Evolutionary conservation across 1,140 invertebrate species (phyloP).

Genomic region (Drosophila elegans): DNA sequence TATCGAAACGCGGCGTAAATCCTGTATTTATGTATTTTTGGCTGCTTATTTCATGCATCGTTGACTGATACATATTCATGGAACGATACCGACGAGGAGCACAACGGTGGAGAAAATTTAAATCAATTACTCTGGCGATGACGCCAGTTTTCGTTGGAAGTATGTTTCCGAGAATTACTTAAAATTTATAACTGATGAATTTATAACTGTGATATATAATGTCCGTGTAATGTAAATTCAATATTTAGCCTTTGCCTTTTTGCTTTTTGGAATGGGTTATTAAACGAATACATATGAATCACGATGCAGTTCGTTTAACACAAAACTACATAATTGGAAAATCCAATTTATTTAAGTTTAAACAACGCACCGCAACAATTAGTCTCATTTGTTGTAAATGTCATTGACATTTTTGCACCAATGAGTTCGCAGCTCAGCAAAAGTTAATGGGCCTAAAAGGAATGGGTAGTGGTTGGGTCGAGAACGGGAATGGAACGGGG

Average conservation of each 20-base stretch:
- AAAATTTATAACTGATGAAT: not conserved
- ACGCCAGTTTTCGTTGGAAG: not conserved
- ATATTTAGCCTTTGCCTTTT: not conserved
- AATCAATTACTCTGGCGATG: conserved; percentile 27
- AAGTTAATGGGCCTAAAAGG: conserved; percentile 14
- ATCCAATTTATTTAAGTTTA: conserved; percentile 3
- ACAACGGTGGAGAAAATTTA: conserved; percentile 9
- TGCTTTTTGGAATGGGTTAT: not conserved
- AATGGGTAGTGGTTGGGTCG: not conserved
- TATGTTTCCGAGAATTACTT: not conserved
- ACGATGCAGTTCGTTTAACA: not conserved
- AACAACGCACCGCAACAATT: conserved; percentile 4
- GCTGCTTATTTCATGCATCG: conserved; percentile 73
- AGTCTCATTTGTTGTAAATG: conserved; percentile 4
- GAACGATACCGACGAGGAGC: not conserved
- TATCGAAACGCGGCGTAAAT: conserved; percentile 67
- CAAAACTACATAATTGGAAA: not conserved
- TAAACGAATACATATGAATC: not conserved
- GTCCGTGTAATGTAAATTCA: too few species aligned
- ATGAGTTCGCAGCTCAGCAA: conserved; percentile 35
- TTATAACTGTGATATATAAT: too few species aligned
- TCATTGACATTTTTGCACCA: conserved; percentile 60
- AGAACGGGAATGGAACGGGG: not conserved
- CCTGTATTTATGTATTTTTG: conserved; percentile 69
- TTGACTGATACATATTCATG: conserved; percentile 45